These are phyloP conservation scores for Acyrthosiphon pisum DNA, from an alignment of 1,140 invertebrate genomes.

Conservation along the genomic window DNA sequence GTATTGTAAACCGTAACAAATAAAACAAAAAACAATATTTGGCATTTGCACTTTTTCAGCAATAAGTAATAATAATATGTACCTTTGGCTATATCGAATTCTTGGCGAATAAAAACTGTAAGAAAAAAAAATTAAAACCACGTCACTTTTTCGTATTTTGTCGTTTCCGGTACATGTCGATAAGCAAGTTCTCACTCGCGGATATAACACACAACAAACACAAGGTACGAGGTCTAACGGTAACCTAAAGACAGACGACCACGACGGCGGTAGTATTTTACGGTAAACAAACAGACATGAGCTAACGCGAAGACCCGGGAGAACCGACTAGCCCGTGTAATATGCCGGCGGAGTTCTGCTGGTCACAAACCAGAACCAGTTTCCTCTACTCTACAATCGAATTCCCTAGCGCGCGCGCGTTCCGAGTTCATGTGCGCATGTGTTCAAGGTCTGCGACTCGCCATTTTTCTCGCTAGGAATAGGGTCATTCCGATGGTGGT, in stretches of 20 bases:
- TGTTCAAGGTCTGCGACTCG: constrained; percentile 52
- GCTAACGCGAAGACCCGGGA: not conserved
- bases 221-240: constrained; percentile 10
- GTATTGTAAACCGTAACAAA: not conserved
- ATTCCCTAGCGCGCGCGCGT: constrained; percentile 3
- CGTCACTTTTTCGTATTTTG: constrained; percentile 2
- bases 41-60: not conserved
- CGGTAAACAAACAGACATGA: not conserved
- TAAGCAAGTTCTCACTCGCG: not conserved
- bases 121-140: not conserved
- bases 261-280: not conserved
- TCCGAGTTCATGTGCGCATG: constrained; percentile 24
- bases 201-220: not conserved
- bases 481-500: constrained; percentile 29
- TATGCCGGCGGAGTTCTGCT: constrained; percentile 1
- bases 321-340: constrained; percentile 13
- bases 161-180: constrained; percentile 16
- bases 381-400: constrained; percentile 29
- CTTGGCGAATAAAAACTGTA: not conserved
- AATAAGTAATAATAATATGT: not conserved
- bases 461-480: constrained; percentile 48
- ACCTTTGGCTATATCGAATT: not conserved
- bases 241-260: not conserved
- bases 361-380: constrained; percentile 51
- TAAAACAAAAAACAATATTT: not conserved